These are phyloP conservation scores for Thecophora atra DNA, from an alignment of 2,888 invertebrate species.

Conservation along the genomic window DNA sequence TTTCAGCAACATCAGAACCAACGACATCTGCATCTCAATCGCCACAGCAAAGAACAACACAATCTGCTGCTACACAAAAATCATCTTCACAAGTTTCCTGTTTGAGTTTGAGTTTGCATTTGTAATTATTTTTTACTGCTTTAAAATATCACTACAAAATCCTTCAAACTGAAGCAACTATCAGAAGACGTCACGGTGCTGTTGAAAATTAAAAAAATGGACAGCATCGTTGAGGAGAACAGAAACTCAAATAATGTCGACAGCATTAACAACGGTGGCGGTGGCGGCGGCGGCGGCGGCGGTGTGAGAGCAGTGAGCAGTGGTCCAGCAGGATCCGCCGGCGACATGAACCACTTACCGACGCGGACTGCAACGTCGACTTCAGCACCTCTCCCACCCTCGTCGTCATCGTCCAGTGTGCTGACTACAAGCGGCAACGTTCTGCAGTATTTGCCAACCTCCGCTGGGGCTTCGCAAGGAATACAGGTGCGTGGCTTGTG, in stretches of 20 bases:
- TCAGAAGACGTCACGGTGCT: constrained; percentile 73
- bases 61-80: background rate
- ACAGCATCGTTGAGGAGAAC: constrained; percentile 93
- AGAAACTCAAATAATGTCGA: constrained; percentile 69
- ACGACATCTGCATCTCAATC: background rate
- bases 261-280: constrained; percentile 38
- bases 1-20: background rate
- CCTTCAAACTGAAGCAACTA: constrained; percentile 67
- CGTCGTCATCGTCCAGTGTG: constrained; percentile 59
- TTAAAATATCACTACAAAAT: constrained; percentile 49
- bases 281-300: constrained; percentile 37
- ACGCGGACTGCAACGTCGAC: constrained; percentile 45
- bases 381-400: constrained; percentile 38
- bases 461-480: constrained; percentile 66
- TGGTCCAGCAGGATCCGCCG: constrained; percentile 39
- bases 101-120: constrained; percentile 17
- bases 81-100: background rate
- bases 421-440: constrained; percentile 76
- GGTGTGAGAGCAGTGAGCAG: too few relatives aligned
- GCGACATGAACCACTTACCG: constrained; percentile 42
- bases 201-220: constrained; percentile 72
- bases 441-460: constrained; percentile 80
- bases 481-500: constrained; percentile 70
- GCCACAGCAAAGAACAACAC: background rate
- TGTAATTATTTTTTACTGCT: constrained; percentile 20